Evolutionary conservation across 1,140 invertebrate species (phyloP).

Genomic region (Saccostrea glomerata): DNA sequence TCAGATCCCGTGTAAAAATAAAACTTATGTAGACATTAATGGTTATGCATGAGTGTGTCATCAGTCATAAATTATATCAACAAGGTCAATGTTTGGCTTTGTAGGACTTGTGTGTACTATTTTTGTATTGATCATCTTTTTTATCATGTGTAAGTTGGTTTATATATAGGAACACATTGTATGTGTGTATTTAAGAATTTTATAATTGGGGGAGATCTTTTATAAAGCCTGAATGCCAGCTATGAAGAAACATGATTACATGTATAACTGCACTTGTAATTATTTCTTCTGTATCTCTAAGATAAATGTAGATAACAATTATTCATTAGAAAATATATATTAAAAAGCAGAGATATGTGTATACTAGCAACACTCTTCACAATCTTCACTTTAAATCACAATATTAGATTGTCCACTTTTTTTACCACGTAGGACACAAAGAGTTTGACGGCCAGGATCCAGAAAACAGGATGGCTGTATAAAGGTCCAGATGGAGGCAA

Average conservation of each 20-base stretch:
- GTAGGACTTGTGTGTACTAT: neutral
- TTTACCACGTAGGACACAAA: neutral
- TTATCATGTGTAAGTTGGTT: too few relatives aligned
- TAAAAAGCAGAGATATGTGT: neutral
- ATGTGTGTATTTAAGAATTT: too few relatives aligned
- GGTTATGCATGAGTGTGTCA: neutral
- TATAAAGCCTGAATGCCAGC: too few relatives aligned
- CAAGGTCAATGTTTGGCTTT: neutral
- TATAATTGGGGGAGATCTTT: too few relatives aligned
- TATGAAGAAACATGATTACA: too few relatives aligned
- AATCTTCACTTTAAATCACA: neutral
- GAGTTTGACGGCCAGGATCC: slow-evolving; percentile 83
- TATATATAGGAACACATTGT: too few relatives aligned
- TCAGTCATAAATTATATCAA: neutral
- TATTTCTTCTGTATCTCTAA: too few relatives aligned
- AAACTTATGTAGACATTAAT: neutral
- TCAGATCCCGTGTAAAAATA: neutral
- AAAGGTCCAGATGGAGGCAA: slow-evolving; percentile 91
- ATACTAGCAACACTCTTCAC: neutral
- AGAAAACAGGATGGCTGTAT: slow-evolving; percentile 92
- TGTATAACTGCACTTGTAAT: too few relatives aligned
- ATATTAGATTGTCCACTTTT: neutral
- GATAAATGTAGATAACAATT: too few relatives aligned
- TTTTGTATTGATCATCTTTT: too few relatives aligned
- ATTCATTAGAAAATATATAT: neutral